Conservation (phyloP, 2,113 vertebrate genomes). For the Todiramphus saurophagus region DNA sequence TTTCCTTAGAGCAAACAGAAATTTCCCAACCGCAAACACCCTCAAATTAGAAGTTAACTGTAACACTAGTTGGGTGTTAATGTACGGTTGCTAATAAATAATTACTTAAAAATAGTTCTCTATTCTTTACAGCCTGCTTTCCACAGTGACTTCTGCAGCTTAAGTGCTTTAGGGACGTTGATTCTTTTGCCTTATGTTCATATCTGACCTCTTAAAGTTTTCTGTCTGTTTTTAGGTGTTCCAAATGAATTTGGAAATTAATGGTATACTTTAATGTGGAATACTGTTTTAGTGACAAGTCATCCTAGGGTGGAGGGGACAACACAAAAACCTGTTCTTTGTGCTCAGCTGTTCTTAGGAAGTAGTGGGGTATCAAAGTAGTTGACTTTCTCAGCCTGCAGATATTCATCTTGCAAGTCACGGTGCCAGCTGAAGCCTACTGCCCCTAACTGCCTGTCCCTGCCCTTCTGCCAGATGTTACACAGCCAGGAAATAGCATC, state of each 20-base stretch:
- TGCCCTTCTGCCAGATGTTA: conserved; percentile 7
- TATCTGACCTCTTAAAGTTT: not conserved
- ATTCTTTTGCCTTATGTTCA: not conserved
- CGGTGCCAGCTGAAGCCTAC: not conserved
- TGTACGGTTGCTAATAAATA: not conserved
- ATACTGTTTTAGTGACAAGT: not conserved
- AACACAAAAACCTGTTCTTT: not conserved
- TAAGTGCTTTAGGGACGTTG: not conserved
- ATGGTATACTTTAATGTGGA: not conserved
- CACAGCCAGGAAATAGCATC: not conserved
- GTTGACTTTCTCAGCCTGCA: not conserved
- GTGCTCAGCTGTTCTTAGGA: not conserved
- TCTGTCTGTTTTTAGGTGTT: not conserved
- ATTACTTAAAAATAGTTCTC: not conserved
- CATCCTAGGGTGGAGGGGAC: not conserved
- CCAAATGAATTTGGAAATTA: not conserved
- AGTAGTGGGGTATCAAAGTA: not conserved
- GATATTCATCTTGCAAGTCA: not conserved
- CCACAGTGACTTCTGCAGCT: not conserved
- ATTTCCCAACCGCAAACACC: not conserved
- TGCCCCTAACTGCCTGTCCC: not conserved
- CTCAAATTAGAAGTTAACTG: not conserved
- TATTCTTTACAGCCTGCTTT: not conserved
- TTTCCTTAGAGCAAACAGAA: not conserved
- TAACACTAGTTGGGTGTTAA: not conserved